These are phyloP conservation scores for Cryptophagus acutangulus DNA, from an alignment of 2,888 invertebrate species.

Conservation along the genomic window DNA sequence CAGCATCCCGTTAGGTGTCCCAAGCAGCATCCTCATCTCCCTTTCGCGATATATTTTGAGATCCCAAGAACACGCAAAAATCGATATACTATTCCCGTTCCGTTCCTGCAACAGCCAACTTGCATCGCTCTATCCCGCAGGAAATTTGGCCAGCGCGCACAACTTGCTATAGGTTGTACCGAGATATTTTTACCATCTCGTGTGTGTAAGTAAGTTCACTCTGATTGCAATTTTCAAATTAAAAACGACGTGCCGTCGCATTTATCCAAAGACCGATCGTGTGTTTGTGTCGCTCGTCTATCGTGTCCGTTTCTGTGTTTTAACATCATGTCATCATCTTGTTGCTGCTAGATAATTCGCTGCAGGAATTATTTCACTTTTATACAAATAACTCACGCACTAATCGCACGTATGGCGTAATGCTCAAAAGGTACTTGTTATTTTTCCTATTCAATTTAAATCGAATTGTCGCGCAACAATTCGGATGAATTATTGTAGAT, in stretches of 20 bases:
- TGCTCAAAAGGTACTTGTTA: too few species aligned
- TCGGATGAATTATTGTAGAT: too few species aligned
- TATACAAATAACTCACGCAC: too few species aligned
- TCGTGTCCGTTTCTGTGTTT: slow-evolving; percentile 3
- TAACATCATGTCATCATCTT: neutral
- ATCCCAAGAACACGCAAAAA: slow-evolving; percentile 41
- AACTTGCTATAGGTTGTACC: slow-evolving; percentile 42
- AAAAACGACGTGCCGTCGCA: slow-evolving; percentile 10
- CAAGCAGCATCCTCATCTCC: slow-evolving; percentile 29
- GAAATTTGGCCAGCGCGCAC: slow-evolving; percentile 39
- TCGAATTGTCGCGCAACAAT: too few species aligned
- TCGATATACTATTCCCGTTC: slow-evolving; percentile 35
- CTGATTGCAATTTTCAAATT: slow-evolving; percentile 43
- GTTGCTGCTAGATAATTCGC: too few species aligned
- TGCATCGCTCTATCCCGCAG: slow-evolving; percentile 28
- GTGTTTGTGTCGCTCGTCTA: slow-evolving; percentile 13
- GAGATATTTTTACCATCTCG: slow-evolving; percentile 45
- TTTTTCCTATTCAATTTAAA: too few species aligned
- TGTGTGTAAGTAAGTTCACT: slow-evolving; percentile 18
- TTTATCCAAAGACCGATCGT: slow-evolving; percentile 9
- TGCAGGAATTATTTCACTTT: too few species aligned
- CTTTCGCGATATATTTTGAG: slow-evolving; percentile 28
- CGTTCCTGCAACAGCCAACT: neutral
- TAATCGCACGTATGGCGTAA: too few species aligned
- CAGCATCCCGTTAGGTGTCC: slow-evolving; percentile 15